A percentile compares a stretch with the other conserved stretches of the same genome.
Conservation (phyloP, 2,797 vertebrate species). For the Gymnoscopelus microlampas region DNA sequence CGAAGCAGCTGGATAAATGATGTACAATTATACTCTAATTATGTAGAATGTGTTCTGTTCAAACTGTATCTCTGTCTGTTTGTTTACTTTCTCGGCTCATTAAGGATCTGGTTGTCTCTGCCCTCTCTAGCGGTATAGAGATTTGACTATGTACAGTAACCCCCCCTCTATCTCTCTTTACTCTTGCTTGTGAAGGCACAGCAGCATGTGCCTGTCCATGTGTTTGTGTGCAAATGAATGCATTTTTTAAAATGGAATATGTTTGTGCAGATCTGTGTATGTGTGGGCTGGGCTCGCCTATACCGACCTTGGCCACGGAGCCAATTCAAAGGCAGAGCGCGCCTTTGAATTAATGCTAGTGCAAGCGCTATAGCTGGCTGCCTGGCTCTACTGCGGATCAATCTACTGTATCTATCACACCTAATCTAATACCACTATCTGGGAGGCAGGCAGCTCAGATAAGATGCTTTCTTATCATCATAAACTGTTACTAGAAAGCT, state of each 20-base stretch:
- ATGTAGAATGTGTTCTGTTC: neutral
- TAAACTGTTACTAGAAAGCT: neutral
- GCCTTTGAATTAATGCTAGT: slow-evolving; percentile 54
- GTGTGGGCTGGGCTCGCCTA: slow-evolving; percentile 61
- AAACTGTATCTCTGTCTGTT: slow-evolving; percentile 11
- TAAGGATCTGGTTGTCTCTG: slow-evolving; percentile 10
- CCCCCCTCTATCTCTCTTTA: slow-evolving; percentile 1
- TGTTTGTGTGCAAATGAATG: slow-evolving; percentile 36
- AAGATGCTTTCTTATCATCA: slow-evolving; percentile 1
- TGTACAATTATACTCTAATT: slow-evolving; percentile 7
- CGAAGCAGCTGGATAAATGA: neutral
- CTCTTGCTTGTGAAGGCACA: neutral
- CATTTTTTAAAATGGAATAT: slow-evolving; percentile 35
- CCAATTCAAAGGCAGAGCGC: slow-evolving; percentile 20
- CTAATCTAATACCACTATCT: slow-evolving; percentile 11
- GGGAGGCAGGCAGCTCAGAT: slow-evolving; percentile 8
- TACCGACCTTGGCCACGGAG: slow-evolving; percentile 48
- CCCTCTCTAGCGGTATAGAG: slow-evolving; percentile 16
- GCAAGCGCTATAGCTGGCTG: slow-evolving; percentile 37
- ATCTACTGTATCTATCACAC: slow-evolving; percentile 10
- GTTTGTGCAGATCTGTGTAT: slow-evolving; percentile 61
- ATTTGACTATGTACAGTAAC: slow-evolving; percentile 30
- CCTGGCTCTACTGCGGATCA: slow-evolving; percentile 34
- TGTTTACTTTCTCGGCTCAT: slow-evolving; percentile 33
- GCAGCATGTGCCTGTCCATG: neutral